A percentile compares a stretch with the other conserved stretches of the same genome.
These are phyloP conservation scores for Homarus americanus DNA, from an alignment of 1,140 invertebrate species.

Conservation along the genomic window DNA sequence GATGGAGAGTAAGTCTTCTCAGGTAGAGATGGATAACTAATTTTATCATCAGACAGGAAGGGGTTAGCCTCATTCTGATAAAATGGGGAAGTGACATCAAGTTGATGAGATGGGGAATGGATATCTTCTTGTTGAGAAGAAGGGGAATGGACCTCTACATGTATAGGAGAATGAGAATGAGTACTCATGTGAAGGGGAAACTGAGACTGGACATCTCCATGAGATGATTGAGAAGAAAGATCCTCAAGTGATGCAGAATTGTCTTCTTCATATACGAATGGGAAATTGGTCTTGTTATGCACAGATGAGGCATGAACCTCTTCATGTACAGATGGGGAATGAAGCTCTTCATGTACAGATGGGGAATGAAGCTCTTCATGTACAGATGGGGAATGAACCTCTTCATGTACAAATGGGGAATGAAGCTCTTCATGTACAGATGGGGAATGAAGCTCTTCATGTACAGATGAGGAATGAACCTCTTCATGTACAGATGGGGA, in stretches of 20 bases:
- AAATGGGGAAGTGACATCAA: background rate
- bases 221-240: background rate
- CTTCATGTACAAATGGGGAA: background rate
- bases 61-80: background rate
- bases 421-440: background rate
- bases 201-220: background rate
- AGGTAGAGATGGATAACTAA: background rate
- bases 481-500: background rate
- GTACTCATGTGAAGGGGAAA: background rate
- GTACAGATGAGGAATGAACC: background rate
- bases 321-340: background rate
- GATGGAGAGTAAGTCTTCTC: background rate
- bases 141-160: background rate
- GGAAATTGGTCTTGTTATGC: background rate
- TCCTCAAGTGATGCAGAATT: background rate
- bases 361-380: constrained; percentile 4
- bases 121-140: background rate
- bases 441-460: background rate
- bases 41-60: no score
- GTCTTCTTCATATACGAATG: background rate
- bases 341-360: background rate
- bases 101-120: background rate
- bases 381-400: background rate
- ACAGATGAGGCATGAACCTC: background rate
- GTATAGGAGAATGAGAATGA: background rate